A percentile compares a stretch with the other conserved stretches of the same genome.
These are phyloP conservation scores for Chloroceryle amazona DNA, from an alignment of 2,797 vertebrate species.

Conservation along the genomic window DNA sequence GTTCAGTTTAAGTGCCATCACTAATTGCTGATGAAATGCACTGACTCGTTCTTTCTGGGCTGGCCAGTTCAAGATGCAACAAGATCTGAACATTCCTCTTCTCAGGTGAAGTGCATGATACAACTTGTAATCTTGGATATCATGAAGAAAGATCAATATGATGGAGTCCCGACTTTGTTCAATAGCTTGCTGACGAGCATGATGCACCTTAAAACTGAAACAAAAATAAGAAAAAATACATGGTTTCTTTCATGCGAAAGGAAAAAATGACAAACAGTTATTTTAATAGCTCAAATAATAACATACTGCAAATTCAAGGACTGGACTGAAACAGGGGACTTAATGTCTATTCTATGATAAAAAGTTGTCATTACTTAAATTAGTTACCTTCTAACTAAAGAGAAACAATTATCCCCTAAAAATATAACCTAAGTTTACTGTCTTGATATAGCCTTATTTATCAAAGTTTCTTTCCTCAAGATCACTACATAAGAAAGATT, in stretches of 20 bases:
- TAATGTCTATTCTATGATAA: background rate
- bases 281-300: background rate
- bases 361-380: background rate
- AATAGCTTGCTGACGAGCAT: constrained; percentile 92
- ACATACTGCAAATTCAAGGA: background rate
- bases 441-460: background rate
- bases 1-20: constrained; percentile 89
- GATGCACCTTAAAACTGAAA: constrained; percentile 91
- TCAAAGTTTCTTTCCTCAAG: background rate
- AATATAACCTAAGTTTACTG: background rate
- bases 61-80: constrained; percentile 92
- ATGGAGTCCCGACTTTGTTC: constrained; percentile 93
- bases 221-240: background rate
- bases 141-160: constrained; percentile 92
- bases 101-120: constrained; percentile 88
- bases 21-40: constrained; percentile 90
- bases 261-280: background rate
- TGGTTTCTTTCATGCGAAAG: background rate
- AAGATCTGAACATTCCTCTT: constrained; percentile 91
- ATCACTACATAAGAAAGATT: background rate
- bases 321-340: background rate
- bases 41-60: constrained; percentile 86
- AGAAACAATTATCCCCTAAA: background rate
- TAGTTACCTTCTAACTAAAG: background rate
- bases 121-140: constrained; percentile 92